Evolutionary conservation across 2,113 vertebrate species (phyloP), one percentile per base, ranked within the genome.

Genomic region (Pholis gunnellus): DNA sequence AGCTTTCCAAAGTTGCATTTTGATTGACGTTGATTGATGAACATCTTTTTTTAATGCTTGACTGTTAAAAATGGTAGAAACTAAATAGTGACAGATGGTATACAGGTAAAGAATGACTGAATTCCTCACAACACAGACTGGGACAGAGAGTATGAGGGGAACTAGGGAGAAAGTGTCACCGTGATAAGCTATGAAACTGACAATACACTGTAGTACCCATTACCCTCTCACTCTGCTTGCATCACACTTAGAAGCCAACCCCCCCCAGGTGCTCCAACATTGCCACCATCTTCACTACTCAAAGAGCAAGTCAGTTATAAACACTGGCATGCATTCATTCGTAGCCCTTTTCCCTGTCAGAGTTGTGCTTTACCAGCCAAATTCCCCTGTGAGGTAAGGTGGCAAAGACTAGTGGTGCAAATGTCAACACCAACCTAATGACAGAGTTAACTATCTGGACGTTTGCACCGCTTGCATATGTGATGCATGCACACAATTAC

Each of bases 301-400:
- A 77, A 52, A 77, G 75, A 79, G 67, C 25, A 44, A 22, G 71
- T 76, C 72, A 40, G 36, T 68, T 69, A 69, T 63, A 70, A 64
- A 60, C 1, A 17, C 70, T 69, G 86, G 73, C 74, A 78, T 79
- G 74, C 81, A 60, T 83, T 86, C 36, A 87, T 79, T 78, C 57
- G 52, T 29, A 38, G 57, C 72, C 68, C 46, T 50, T 75, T 78
- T 77, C 54, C 59, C 25, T 6, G 6, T 65, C 60, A 59, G n/a
- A 29, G 40, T 14, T 64, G 14, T 68, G 61, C 25, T 74, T 72
- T 64, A 29, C 72, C 60, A 69, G 71, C 50, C 61, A 73, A 68
- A 75, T 72, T 60, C 56, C 27, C n/a, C 50, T 54, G 40, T 31
- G 83, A 75, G 44, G 7, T n/a, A 44, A 73, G 25, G 25, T 88